Base-by-base conservation (phyloP, 2,797 vertebrate genomes). In the Oryzias sinensis region DNA sequence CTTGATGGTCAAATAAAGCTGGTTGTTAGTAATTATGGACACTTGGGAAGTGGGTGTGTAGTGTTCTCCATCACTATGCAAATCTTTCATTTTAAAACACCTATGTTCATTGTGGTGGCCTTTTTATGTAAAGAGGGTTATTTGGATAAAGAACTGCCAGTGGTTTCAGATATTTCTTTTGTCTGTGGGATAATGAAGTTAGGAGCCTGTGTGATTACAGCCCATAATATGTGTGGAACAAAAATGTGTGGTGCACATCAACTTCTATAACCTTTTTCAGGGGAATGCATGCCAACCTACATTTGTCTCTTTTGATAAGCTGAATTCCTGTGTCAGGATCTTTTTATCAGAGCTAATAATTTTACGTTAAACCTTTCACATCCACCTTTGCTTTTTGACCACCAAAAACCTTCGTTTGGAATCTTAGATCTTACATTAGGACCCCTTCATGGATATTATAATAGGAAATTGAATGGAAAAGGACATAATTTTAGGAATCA, bases 1-100 rank as follows among this genome's bases (percentile, higher is more conserved):
- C 68, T 85, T 84, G 80, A 82, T 87, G 82, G 81, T 88, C 67
- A 86, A 81, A 89, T 79, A 73, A 80, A 84, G 68, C 20, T 16
- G 45, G 70, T 78, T 82, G 81, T 79, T 76, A 59, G 73, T 81
- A 80, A 82, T 79, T 78, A 82, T 61, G 57, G 72, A 65, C 49
- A 69, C 66, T 72, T 72, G 52, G 56, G 65, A 56, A 37, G 55
- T 67, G 58, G 77, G 46, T 52, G 43, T 49, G 42, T 43, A 43
- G 75, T 6, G 43, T 76, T 79, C 75, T 63, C 79, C 63, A 85
- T 88, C 81, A 87, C 70, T 89, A 89, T 89, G 84, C 74, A 81
- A 90, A 90, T 88, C 48, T 65, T 54, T 37, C 44, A 54, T 62
- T 83, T 88, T 72, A 72, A 68, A 77, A 67, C 62, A 73, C 62